Evolutionary conservation across 1,140 invertebrate genomes (phyloP), one percentile per base, ranked within the genome.

Genomic region (Phocides pigmalion): DNA sequence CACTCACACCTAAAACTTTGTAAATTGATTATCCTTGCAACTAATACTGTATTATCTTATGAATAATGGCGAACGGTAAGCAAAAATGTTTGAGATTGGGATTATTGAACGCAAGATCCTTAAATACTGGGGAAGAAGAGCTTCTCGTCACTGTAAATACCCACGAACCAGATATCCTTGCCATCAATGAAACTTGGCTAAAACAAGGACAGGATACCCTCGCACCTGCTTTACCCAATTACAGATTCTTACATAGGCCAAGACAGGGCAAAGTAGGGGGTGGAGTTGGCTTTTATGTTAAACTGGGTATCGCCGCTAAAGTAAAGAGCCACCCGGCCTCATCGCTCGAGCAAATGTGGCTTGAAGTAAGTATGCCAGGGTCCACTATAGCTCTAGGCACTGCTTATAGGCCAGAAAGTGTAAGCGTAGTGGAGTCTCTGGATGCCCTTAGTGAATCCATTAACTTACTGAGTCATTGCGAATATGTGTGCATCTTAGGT

Each of bases 171-270:
- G 64, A 70, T 46, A 49, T 70, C 22, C 28, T 70, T 15, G 64
- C 64, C 3, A 32, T 70, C 8, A 70, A 70, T 47, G 68, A 70
- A 11, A 70, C 58, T 8, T 69, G 67, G 67, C 6, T 69, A 14
- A 61, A 32, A 15, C 35, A 56, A 9, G 64, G 53, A 0, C n/a
- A 66, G 5, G 64, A 64, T 15, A 22, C 8, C 0, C 37, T 6
- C 32, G 68, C 68, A 1, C 69, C 51, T 0, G 15, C 8, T 8
- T 35, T 65, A 2, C 19, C 46, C 6, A 62, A 62, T 2, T 71
- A 62, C 16, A 25, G 15, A 8, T 50, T 71, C 11, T 22, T 32
- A 1, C 62, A 71, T 54, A 58, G 46, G 39, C 47, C 68, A 2
- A 54, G 68, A 20, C 20, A 17, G 12, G 42, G 25, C 32, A 22